Evolutionary conservation across 1,140 invertebrate genomes (phyloP).

Genomic region (Hyles vespertilio): DNA sequence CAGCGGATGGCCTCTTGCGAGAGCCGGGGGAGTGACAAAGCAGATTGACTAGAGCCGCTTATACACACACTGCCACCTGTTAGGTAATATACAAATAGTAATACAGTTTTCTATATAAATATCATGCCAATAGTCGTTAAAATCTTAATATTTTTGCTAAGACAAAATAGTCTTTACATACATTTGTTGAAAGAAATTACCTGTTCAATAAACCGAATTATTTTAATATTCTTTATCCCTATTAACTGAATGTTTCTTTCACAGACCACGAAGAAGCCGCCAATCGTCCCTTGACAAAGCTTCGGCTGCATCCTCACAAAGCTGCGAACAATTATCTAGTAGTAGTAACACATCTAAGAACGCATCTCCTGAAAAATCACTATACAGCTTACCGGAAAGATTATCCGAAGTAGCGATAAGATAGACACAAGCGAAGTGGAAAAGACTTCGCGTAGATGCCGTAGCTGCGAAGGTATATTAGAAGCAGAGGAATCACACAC

Average conservation of each 20-base stretch:
- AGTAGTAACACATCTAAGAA: conserved; percentile 52
- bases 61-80: conserved; percentile 72
- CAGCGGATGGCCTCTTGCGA: conserved; percentile 92
- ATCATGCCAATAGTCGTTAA: no score
- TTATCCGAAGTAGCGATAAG: conserved; percentile 61
- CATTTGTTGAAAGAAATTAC: no score
- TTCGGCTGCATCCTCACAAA: conserved; percentile 69
- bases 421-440: conserved; percentile 43
- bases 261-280: conserved; percentile 63
- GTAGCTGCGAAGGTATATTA: conserved; percentile 67
- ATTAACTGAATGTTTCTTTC: conserved; percentile 19
- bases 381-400: conserved; percentile 59
- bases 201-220: background rate
- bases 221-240: background rate
- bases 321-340: conserved; percentile 79
- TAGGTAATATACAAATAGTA: conserved; percentile 38
- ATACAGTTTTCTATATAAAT: no score
- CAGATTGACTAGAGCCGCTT: conserved; percentile 86
- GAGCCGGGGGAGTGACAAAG: conserved; percentile 84
- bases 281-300: conserved; percentile 59
- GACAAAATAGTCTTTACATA: no score
- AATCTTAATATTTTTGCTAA: no score
- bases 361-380: conserved; percentile 54
- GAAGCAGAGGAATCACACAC: conserved; percentile 60
- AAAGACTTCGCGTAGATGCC: conserved; percentile 51